These are phyloP conservation scores for Eupithecia subumbrata DNA, from an alignment of 2,888 invertebrate species.

Conservation along the genomic window DNA sequence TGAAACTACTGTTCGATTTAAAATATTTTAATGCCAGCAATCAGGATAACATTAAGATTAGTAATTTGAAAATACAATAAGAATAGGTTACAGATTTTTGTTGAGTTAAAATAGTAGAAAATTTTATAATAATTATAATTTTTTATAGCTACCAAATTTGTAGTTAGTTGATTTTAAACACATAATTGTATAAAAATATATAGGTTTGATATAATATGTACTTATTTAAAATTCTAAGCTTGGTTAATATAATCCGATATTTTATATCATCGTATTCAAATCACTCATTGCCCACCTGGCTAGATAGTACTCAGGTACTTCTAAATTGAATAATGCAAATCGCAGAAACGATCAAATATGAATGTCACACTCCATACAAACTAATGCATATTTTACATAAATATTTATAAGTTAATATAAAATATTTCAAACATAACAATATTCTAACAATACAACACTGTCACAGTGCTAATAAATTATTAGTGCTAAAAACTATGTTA, in stretches of 20 bases:
- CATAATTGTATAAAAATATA: slow-evolving; percentile 23
- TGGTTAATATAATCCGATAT: slow-evolving; percentile 3
- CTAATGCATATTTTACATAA: slow-evolving; percentile 12
- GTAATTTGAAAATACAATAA: slow-evolving; percentile 2
- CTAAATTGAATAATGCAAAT: not conserved
- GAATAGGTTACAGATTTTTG: not conserved
- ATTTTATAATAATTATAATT: not conserved
- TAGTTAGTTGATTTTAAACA: slow-evolving; percentile 8
- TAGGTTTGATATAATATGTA: not conserved
- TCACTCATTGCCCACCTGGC: slow-evolving; percentile 2
- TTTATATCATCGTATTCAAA: not conserved
- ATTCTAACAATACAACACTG: slow-evolving; percentile 21
- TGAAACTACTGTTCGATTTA: slow-evolving; percentile 69
- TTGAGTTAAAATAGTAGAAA: slow-evolving; percentile 5
- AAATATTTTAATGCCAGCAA: slow-evolving; percentile 66
- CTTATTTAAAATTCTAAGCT: slow-evolving; percentile 2
- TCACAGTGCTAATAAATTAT: slow-evolving; percentile 11
- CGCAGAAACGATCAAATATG: slow-evolving; percentile 5
- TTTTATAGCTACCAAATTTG: slow-evolving; percentile 10
- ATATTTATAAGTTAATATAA: slow-evolving; percentile 12
- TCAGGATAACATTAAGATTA: slow-evolving; percentile 50
- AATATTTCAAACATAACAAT: slow-evolving; percentile 28
- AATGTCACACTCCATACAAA: slow-evolving; percentile 10
- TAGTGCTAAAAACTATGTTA: slow-evolving; percentile 9
- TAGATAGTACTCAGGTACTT: not conserved